Percentiles rank a stretch among this genome's conserved stretches.
phyloP scores from a whole-genome alignment of 1,140 invertebrate species.

The Samia ricini region DNA sequence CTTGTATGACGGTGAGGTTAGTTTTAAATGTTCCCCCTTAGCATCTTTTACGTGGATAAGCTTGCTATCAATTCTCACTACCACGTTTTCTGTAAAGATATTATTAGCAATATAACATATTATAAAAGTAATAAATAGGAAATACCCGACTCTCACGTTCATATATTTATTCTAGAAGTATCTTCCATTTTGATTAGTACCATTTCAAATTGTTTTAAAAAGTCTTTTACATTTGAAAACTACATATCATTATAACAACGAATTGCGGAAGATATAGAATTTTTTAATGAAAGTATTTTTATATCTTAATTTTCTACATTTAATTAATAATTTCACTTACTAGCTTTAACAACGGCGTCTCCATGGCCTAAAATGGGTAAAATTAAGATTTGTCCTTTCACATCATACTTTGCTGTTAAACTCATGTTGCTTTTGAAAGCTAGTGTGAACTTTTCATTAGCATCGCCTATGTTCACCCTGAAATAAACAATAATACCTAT shows the following conservation, averaged over 20 bases:
- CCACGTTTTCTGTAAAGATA: conserved; percentile 76
- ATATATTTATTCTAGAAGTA: no score
- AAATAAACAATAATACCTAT: conserved; percentile 27
- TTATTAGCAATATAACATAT: neutral
- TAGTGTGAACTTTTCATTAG: conserved; percentile 43
- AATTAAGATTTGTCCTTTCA: conserved; percentile 81
- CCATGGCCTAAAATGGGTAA: conserved; percentile 81
- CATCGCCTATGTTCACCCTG: conserved; percentile 41
- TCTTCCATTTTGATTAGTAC: no score
- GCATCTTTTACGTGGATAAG: conserved; percentile 73
- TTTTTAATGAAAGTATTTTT: no score
- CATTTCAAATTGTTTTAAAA: no score
- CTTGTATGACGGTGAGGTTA: conserved; percentile 76
- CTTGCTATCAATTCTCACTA: conserved; percentile 76
- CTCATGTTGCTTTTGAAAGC: conserved; percentile 49
- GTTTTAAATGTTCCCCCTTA: conserved; percentile 75
- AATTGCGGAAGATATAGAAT: no score
- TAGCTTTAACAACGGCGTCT: conserved; percentile 46
- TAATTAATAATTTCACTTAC: neutral
- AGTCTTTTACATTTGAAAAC: no score
- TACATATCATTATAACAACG: no score
- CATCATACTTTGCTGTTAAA: conserved; percentile 77
- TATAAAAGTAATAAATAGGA: neutral
- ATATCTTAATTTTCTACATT: no score
- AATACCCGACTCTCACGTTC: no score